Conservation (phyloP, 2,797 vertebrate species). For the Lagorchestes hirsutus region DNA sequence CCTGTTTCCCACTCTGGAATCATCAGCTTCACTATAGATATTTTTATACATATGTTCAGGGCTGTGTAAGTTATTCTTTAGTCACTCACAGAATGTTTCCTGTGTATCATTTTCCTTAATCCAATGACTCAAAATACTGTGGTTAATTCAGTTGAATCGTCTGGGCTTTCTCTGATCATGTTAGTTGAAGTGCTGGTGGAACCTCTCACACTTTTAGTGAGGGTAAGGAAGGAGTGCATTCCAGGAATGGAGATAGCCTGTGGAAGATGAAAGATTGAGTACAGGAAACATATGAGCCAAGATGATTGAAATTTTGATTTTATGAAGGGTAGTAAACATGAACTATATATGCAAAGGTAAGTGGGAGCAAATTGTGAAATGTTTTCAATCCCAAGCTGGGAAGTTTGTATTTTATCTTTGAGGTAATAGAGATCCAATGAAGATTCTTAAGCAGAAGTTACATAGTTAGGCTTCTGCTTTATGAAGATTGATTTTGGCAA, state of each 20-base stretch:
- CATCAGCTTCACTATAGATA: not conserved
- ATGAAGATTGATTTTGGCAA: not conserved
- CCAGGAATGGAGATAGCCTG: too few species aligned
- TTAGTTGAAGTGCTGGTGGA: not conserved
- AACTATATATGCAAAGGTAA: not conserved
- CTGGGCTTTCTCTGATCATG: not conserved
- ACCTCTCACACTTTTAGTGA: too few species aligned
- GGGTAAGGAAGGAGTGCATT: too few species aligned
- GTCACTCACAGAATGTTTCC: not conserved
- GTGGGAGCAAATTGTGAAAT: not conserved
- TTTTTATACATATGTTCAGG: not conserved
- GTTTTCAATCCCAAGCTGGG: conserved; percentile 2
- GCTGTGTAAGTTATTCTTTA: not conserved
- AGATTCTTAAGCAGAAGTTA: conserved; percentile 17
- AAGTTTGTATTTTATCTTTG: conserved; percentile 21
- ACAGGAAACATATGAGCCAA: too few species aligned
- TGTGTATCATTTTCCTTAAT: not conserved
- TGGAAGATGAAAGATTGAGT: too few species aligned
- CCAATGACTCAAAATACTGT: not conserved
- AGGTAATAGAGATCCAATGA: too few species aligned
- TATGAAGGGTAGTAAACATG: not conserved
- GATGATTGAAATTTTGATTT: too few species aligned
- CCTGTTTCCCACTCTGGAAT: not conserved
- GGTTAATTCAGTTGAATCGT: not conserved
- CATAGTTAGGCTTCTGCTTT: too few species aligned